phyloP scores from a whole-genome alignment of 2,888 invertebrate genomes.

The Periphyllus acericola region DNA sequence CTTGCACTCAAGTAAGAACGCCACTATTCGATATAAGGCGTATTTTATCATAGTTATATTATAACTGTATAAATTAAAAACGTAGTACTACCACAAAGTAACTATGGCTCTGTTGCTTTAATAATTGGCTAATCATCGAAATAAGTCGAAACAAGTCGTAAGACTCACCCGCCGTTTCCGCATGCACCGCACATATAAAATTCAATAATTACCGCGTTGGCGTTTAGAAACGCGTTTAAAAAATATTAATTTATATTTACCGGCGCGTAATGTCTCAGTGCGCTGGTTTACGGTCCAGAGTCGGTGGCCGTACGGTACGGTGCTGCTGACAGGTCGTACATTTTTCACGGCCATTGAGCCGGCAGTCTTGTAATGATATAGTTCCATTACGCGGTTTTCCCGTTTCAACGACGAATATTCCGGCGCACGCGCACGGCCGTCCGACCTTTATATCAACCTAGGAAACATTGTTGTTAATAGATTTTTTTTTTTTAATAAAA shows the following conservation, averaged over 20 bases:
- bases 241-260: conserved; percentile 18
- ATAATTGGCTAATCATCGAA: no score
- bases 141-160: no score
- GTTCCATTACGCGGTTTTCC: not conserved
- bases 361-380: not conserved
- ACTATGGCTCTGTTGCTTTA: no score
- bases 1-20: no score
- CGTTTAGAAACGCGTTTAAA: not conserved
- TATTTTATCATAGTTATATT: no score
- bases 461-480: not conserved
- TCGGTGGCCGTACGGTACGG: no score
- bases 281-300: not conserved
- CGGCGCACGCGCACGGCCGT: not conserved
- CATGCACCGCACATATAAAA: no score
- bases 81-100: no score
- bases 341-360: not conserved
- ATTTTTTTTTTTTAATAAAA: no score
- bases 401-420: not conserved
- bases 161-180: no score
- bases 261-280: not conserved
- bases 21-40: no score
- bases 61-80: no score
- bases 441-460: not conserved
- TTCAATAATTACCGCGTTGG: not conserved
- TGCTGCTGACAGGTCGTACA: not conserved